Conservation (phyloP, 1,140 invertebrate species). For the Microplitis mediator region DNA sequence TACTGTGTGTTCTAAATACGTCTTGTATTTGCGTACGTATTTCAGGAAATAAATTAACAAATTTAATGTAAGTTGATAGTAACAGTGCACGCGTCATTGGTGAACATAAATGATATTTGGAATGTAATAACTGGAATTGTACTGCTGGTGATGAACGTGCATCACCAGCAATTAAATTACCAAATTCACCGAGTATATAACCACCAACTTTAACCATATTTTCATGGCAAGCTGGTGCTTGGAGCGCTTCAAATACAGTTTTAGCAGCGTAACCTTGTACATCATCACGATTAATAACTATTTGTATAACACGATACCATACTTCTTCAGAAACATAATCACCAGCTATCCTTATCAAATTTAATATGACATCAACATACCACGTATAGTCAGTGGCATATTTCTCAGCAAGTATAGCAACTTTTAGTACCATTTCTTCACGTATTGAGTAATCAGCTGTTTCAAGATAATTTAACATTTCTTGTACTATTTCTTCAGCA, state of each 20-base stretch:
- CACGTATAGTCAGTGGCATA: constrained; percentile 99
- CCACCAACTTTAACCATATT: constrained; percentile 99
- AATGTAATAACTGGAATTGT: constrained; percentile 96
- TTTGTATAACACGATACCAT: constrained; percentile 99
- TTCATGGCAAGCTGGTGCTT: constrained; percentile 98
- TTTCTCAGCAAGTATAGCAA: constrained; percentile 99
- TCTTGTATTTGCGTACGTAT: constrained; percentile 96
- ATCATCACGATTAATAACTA: constrained; percentile 99
- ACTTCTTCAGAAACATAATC: constrained; percentile 98
- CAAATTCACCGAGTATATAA: constrained; percentile 99
- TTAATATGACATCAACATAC: constrained; percentile 99
- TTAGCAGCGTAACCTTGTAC: constrained; percentile 99
- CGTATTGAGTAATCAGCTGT: constrained; percentile 99
- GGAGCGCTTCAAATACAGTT: constrained; percentile 98
- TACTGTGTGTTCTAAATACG: constrained; percentile 94
- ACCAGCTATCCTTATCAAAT: constrained; percentile 98
- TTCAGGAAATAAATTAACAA: constrained; percentile 99
- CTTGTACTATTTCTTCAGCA: constrained; percentile 98
- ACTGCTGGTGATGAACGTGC: constrained; percentile 93
- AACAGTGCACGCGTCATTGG: constrained; percentile 94
- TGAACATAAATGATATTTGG: constrained; percentile 98
- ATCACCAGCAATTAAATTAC: constrained; percentile 99
- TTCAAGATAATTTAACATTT: constrained; percentile 99
- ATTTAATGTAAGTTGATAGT: constrained; percentile 98
- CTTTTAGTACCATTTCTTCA: constrained; percentile 99